phyloP scores from a whole-genome alignment of 2,113 vertebrate genomes.

The Candoia aspera region DNA sequence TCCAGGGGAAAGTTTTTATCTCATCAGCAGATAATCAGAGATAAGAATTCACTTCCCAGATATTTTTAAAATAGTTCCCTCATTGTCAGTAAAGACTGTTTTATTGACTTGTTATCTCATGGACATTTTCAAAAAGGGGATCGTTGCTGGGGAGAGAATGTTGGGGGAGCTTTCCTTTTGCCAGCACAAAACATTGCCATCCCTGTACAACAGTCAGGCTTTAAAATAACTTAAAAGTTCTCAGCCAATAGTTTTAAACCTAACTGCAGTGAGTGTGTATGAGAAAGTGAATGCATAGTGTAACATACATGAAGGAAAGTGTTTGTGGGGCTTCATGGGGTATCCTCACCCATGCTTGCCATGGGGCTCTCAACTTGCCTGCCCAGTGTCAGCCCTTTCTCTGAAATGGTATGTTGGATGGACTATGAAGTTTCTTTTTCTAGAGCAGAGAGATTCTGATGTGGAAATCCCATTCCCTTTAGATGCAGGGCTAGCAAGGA shows the following conservation, averaged over 20 bases:
- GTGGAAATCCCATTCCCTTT: not conserved
- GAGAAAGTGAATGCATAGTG: not conserved
- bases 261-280: not conserved
- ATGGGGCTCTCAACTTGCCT: not conserved
- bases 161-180: too few relatives aligned
- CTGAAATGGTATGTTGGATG: not conserved
- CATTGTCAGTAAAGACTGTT: too few relatives aligned
- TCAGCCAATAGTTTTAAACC: not conserved
- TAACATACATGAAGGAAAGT: not conserved
- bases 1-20: not conserved
- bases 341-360: not conserved
- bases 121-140: too few relatives aligned
- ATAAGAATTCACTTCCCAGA: not conserved
- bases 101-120: too few relatives aligned
- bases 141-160: too few relatives aligned
- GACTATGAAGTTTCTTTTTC: not conserved
- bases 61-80: not conserved
- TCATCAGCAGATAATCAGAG: not conserved
- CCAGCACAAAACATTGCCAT: too few relatives aligned
- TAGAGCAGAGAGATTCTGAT: not conserved
- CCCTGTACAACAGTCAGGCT: too few relatives aligned
- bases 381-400: not conserved
- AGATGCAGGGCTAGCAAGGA: not conserved
- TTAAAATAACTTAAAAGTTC: too few relatives aligned
- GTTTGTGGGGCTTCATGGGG: too few relatives aligned